These are phyloP conservation scores for Tamias sibiricus DNA, from an alignment of 2,113 vertebrate genomes.

Conservation along the genomic window DNA sequence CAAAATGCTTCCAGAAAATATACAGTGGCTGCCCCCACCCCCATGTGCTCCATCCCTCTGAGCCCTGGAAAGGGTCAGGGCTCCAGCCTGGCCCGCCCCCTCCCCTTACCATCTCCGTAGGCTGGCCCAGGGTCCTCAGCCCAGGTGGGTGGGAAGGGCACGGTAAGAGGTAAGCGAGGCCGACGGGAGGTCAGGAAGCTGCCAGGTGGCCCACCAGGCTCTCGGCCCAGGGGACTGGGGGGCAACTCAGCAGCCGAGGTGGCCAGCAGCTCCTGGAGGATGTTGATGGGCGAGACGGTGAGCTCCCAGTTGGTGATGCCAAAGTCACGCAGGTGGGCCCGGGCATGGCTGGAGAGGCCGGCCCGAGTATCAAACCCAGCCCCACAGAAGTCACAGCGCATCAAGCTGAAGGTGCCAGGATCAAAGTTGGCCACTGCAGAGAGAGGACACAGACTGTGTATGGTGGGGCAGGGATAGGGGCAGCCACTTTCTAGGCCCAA, in stretches of 20 bases:
- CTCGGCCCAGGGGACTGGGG: constrained; percentile 80
- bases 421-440: constrained; percentile 96
- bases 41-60: neutral
- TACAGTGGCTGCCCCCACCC: neutral
- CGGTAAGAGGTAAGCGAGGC: constrained; percentile 81
- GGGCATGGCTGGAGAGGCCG: constrained; percentile 96
- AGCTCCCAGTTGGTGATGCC: constrained; percentile 99
- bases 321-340: constrained; percentile 96
- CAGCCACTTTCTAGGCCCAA: neutral
- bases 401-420: constrained; percentile 96
- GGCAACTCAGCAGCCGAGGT: constrained; percentile 92
- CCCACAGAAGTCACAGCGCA: constrained; percentile 98
- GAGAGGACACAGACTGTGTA: constrained; percentile 50
- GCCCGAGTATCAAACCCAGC: constrained; percentile 97
- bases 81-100: neutral
- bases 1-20: constrained; percentile 28
- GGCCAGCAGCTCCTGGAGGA: constrained; percentile 95
- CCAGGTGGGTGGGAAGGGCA: constrained; percentile 84
- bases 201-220: constrained; percentile 74
- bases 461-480: neutral
- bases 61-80: neutral
- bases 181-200: constrained; percentile 72
- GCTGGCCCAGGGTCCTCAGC: constrained; percentile 83
- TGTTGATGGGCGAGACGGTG: constrained; percentile 96
- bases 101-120: constrained; percentile 87